Conservation (phyloP, 2,888 invertebrate genomes). For the Tupiocoris notatus region DNA sequence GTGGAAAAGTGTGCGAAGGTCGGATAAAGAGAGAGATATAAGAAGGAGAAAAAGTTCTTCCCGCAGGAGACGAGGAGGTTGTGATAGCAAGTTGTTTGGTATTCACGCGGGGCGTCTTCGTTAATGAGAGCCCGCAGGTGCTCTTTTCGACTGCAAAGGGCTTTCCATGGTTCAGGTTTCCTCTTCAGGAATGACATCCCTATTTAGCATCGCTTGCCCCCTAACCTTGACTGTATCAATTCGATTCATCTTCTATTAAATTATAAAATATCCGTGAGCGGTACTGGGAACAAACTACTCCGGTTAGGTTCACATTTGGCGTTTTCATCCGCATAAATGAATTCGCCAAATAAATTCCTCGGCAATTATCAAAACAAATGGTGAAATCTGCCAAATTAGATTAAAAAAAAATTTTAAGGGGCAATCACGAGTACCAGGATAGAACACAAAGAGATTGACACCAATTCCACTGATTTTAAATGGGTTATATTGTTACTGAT, state of each 20-base stretch:
- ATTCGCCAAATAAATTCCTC: no score
- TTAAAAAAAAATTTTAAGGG: no score
- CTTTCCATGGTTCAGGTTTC: not conserved
- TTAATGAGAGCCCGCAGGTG: constrained; percentile 33
- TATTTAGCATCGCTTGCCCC: not conserved
- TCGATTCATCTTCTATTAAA: constrained; percentile 4
- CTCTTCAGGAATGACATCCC: not conserved
- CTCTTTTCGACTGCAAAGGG: constrained; percentile 9
- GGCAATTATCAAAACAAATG: no score
- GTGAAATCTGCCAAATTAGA: no score
- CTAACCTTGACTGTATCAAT: not conserved
- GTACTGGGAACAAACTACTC: no score
- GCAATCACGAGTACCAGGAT: no score
- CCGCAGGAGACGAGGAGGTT: not conserved
- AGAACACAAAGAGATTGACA: no score
- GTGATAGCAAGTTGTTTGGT: constrained; percentile 24
- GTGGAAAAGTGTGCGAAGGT: not conserved
- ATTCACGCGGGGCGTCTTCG: constrained; percentile 22
- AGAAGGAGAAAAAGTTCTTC: not conserved
- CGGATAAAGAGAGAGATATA: not conserved
- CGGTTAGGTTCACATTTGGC: no score
- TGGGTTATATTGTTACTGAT: no score
- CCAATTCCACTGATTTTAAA: no score
- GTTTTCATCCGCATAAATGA: no score
- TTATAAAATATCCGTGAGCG: no score